These are phyloP conservation scores for Pangasius macronema DNA, from an alignment of 2,797 vertebrate species.

Conservation along the genomic window DNA sequence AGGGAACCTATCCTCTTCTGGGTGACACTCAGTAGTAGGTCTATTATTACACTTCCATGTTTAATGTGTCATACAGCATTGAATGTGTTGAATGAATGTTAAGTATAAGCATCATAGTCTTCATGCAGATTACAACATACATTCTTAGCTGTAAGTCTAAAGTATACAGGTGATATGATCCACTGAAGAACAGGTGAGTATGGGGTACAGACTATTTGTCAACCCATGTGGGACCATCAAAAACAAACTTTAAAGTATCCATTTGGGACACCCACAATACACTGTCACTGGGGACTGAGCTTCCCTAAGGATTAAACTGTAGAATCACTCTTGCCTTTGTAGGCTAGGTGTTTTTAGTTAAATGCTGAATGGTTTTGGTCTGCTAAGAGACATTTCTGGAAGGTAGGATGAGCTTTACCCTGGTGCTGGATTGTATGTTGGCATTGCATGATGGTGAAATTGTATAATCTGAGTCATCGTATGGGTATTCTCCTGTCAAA, in stretches of 20 bases:
- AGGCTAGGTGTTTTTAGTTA: background rate
- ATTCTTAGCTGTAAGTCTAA: background rate
- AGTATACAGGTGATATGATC: background rate
- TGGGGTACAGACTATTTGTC: background rate
- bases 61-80: background rate
- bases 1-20: background rate
- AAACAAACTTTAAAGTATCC: background rate
- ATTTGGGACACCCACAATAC: background rate
- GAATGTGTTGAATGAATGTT: background rate
- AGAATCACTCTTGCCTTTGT: background rate
- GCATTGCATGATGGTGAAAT: background rate
- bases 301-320: background rate
- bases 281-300: background rate
- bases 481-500: slow-evolving; percentile 17
- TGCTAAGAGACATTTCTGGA: background rate
- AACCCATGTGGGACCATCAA: background rate
- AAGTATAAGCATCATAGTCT: background rate
- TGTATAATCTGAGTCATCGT: slow-evolving; percentile 13
- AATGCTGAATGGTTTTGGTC: background rate
- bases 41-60: background rate
- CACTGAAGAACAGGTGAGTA: background rate
- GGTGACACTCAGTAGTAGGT: background rate
- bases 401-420: background rate
- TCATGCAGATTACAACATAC: background rate
- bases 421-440: background rate